Percentiles rank a stretch among this genome's conserved stretches.
Conservation (phyloP, 2,888 invertebrate genomes). For the Drosophila sordidula region DNA sequence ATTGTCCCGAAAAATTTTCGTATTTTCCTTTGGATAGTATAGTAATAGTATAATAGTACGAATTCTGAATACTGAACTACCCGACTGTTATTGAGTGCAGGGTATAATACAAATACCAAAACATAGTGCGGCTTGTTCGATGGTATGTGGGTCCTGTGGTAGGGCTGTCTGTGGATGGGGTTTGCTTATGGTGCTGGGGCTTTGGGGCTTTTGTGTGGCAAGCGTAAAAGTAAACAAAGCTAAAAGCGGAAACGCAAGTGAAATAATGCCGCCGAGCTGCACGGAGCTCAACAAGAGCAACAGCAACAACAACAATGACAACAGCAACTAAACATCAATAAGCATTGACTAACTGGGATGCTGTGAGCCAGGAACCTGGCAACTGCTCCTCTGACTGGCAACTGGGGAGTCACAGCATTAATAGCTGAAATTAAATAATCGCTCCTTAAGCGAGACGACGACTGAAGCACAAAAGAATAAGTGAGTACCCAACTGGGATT, state of each 20-base stretch:
- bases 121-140: constrained; percentile 74
- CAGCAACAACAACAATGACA: constrained; percentile 42
- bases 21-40: too few species aligned
- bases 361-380: constrained; percentile 39
- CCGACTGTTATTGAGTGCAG: constrained; percentile 8
- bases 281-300: constrained; percentile 44
- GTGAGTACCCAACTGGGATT: constrained; percentile 71
- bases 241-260: constrained; percentile 80
- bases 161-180: constrained; percentile 39
- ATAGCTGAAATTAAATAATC: constrained; percentile 80
- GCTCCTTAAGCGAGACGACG: constrained; percentile 69
- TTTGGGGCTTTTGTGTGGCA: constrained; percentile 78
- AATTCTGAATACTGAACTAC: too few species aligned
- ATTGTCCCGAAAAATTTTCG: too few species aligned
- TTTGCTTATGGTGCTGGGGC: constrained; percentile 62
- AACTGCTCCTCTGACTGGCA: constrained; percentile 44
- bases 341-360: constrained; percentile 77
- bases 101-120: constrained; percentile 71
- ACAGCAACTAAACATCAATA: constrained; percentile 76
- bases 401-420: constrained; percentile 69
- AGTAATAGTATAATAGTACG: too few species aligned
- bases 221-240: constrained; percentile 80
- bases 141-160: constrained; percentile 42
- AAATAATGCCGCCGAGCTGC: constrained; percentile 68
- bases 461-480: constrained; percentile 53